Conservation (phyloP, 2,797 vertebrate species). For the Acomys russatus region DNA sequence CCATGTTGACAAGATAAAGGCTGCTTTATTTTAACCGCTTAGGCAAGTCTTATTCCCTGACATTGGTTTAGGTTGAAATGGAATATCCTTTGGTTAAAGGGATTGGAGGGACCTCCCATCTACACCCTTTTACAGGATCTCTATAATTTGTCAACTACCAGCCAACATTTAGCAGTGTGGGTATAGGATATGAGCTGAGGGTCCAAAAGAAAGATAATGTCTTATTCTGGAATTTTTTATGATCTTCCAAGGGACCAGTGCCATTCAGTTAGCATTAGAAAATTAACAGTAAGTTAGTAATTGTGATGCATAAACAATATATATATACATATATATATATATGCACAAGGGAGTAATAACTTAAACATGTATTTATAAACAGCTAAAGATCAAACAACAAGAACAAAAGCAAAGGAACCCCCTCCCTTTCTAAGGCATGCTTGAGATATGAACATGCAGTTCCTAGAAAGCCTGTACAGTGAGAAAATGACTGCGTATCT, state of each 20-base stretch:
- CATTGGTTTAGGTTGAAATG: background rate
- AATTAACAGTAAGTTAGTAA: slow-evolving; percentile 49
- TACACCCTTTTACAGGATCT: background rate
- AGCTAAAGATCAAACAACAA: slow-evolving; percentile 36
- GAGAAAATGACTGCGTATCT: background rate
- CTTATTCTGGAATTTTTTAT: slow-evolving; percentile 58
- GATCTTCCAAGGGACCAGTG: slow-evolving; percentile 3
- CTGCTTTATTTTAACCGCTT: slow-evolving; percentile 39
- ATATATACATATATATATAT: background rate
- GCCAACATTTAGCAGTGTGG: background rate
- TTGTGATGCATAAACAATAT: background rate
- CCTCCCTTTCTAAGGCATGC: background rate
- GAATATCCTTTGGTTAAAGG: background rate
- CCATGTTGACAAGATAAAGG: slow-evolving; percentile 73
- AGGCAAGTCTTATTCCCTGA: background rate
- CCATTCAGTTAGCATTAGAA: slow-evolving; percentile 12
- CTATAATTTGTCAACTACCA: background rate
- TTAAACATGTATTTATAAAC: background rate
- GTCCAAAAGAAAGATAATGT: slow-evolving; percentile 28
- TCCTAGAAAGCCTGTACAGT: background rate
- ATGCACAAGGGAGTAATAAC: background rate
- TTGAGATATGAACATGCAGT: background rate
- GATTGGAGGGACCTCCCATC: background rate
- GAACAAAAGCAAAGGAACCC: background rate
- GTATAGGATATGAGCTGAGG: slow-evolving; percentile 8